phyloP scores from a whole-genome alignment of 1,140 invertebrate species.

The Procambarus virginalis region DNA sequence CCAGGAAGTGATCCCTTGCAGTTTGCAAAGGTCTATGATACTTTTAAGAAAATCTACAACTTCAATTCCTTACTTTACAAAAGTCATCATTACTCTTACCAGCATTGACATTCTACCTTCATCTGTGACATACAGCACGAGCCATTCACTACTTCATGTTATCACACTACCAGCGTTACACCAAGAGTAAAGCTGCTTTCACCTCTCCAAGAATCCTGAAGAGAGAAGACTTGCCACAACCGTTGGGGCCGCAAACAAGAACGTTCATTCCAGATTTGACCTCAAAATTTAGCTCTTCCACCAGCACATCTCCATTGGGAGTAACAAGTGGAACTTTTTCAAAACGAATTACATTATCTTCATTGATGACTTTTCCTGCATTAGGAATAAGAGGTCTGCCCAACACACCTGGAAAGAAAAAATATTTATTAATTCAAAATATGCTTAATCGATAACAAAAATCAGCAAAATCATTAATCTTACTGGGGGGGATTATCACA shows the following conservation, averaged over 20 bases:
- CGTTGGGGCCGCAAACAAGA: conserved; percentile 97
- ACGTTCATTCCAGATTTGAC: conserved; percentile 97
- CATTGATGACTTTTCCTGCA: conserved; percentile 86
- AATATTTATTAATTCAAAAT: neutral
- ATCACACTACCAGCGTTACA: no score
- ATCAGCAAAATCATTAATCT: no score
- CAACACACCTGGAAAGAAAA: conserved; percentile 12
- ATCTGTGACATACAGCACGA: no score
- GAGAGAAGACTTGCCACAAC: conserved; percentile 96
- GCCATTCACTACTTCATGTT: no score
- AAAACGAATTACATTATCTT: conserved; percentile 95
- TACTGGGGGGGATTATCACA: no score
- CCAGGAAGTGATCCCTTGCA: no score
- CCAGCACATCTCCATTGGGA: conserved; percentile 96
- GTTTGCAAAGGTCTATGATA: no score
- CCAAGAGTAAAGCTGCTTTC: conserved; percentile 66
- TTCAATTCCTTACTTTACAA: no score
- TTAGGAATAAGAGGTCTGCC: conserved; percentile 77
- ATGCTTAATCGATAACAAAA: no score
- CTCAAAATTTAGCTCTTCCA: conserved; percentile 92
- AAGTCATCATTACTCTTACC: no score
- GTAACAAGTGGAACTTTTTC: conserved; percentile 95
- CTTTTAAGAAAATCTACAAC: no score
- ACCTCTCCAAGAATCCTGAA: conserved; percentile 94
- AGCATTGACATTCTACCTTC: no score